Conservation (phyloP, 2,113 vertebrate species). For the human (Homo sapiens) region DNA sequence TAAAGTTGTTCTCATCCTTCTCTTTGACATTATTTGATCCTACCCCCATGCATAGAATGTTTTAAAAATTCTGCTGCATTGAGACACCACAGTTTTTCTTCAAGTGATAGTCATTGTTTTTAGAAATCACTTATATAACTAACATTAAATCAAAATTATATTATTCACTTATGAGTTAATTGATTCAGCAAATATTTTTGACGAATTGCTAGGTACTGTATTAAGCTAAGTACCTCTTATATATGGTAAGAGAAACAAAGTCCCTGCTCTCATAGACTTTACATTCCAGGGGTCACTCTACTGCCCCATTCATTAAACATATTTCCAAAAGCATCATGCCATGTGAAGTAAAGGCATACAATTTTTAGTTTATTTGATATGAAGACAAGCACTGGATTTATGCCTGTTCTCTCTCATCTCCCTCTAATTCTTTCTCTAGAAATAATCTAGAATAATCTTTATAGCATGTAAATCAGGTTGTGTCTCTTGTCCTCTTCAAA, state of each 20-base stretch:
- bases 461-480: background rate
- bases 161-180: background rate
- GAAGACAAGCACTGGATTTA: background rate
- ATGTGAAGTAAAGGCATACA: background rate
- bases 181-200: background rate
- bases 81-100: background rate
- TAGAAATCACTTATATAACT: background rate
- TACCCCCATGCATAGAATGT: background rate
- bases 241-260: background rate
- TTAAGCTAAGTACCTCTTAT: background rate
- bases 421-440: background rate
- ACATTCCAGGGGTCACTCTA: background rate
- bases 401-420: background rate
- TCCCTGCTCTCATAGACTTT: background rate
- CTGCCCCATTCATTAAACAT: background rate
- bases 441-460: background rate
- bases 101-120: background rate
- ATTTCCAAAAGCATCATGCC: background rate
- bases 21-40: background rate
- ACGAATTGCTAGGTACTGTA: background rate
- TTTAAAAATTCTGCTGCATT: background rate
- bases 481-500: background rate
- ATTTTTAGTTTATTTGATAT: background rate
- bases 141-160: background rate
- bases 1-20: background rate